Conservation (phyloP, 2,113 vertebrate species). For the Phalacrocorax carbo region DNA sequence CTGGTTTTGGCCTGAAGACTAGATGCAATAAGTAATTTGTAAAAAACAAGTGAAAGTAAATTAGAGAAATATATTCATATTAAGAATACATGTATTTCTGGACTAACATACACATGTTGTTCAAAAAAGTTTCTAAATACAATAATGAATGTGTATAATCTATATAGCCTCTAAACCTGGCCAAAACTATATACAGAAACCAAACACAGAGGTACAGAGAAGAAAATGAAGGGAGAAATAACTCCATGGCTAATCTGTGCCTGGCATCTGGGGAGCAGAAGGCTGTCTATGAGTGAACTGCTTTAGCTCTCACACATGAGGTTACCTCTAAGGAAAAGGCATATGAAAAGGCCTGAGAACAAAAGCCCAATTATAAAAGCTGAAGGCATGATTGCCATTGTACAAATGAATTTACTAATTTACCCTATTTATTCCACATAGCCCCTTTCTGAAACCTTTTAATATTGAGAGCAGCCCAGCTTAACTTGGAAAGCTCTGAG, state of each 20-base stretch:
- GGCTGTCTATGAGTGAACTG: background rate
- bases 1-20: background rate
- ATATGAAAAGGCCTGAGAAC: conserved; percentile 16
- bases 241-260: background rate
- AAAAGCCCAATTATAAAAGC: conserved; percentile 32
- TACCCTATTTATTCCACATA: background rate
- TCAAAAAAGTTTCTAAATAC: background rate
- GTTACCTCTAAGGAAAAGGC: conserved; percentile 22
- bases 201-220: background rate
- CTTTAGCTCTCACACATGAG: background rate
- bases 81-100: background rate
- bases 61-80: background rate
- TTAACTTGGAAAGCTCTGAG: background rate
- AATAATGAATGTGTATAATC: background rate
- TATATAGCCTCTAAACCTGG: background rate
- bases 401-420: conserved; percentile 23
- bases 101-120: background rate
- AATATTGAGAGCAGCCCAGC: background rate
- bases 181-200: background rate
- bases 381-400: background rate
- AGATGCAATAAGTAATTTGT: background rate
- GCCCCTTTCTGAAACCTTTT: background rate
- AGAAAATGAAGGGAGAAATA: background rate
- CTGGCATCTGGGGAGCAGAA: background rate
- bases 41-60: background rate